phyloP scores from a whole-genome alignment of 2,888 invertebrate species.

The Neoascia interrupta region DNA sequence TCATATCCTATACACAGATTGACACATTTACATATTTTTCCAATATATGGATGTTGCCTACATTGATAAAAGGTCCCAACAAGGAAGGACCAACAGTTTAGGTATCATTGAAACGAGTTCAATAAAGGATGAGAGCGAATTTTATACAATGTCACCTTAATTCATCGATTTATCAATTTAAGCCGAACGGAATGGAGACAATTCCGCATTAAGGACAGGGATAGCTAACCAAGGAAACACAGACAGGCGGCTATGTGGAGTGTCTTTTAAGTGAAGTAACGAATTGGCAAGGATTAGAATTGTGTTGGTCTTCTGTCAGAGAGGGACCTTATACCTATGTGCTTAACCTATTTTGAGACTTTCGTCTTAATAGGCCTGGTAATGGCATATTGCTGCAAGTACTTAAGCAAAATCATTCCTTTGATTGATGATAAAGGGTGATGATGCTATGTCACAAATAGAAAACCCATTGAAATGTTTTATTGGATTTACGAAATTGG shows the following conservation, averaged over 20 bases:
- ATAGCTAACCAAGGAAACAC: background rate
- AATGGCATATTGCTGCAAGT: background rate
- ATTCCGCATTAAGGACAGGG: background rate
- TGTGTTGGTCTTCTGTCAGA: background rate
- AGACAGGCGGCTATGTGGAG: background rate
- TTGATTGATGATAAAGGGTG: background rate
- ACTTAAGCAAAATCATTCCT: background rate
- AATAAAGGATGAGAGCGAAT: slow-evolving; percentile 23
- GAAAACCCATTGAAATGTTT: slow-evolving; percentile 28
- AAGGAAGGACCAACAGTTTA: background rate
- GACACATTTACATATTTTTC: slow-evolving; percentile 37
- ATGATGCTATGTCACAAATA: slow-evolving; percentile 29
- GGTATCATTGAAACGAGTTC: background rate
- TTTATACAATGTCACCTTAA: slow-evolving; percentile 27
- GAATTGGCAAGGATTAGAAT: slow-evolving; percentile 30
- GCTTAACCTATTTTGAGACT: slow-evolving; percentile 17
- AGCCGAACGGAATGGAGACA: no score
- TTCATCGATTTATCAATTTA: slow-evolving; percentile 32
- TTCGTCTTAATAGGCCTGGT: slow-evolving; percentile 23
- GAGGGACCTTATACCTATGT: no score
- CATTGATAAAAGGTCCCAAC: slow-evolving; percentile 1
- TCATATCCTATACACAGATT: slow-evolving; percentile 16
- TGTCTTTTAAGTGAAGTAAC: slow-evolving; percentile 37
- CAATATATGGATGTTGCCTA: background rate
- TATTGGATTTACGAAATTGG: slow-evolving; percentile 6